phyloP scores from a whole-genome alignment of 2,888 invertebrate genomes.

The Euzophera pinguis region DNA sequence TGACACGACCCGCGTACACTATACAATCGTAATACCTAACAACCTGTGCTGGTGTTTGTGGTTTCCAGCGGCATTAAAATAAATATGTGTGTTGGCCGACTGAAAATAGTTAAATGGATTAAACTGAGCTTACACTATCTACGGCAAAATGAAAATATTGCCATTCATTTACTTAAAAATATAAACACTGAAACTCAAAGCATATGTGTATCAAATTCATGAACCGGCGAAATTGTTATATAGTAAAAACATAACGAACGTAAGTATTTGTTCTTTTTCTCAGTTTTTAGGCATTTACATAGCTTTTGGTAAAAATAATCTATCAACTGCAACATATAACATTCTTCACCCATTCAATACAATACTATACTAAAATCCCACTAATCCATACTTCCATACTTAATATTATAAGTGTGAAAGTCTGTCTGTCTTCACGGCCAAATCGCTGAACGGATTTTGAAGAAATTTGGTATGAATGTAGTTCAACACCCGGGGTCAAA shows the following conservation, averaged over 20 bases:
- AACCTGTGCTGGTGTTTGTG: not conserved
- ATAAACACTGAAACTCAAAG: not conserved
- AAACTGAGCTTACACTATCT: not conserved
- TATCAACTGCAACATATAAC: no score
- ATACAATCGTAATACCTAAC: not conserved
- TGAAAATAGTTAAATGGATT: constrained; percentile 1
- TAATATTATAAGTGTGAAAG: no score
- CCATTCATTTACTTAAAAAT: not conserved
- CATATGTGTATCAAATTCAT: not conserved
- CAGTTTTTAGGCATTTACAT: no score
- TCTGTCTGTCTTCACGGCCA: no score
- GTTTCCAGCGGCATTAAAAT: not conserved
- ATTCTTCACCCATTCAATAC: no score
- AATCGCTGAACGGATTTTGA: no score
- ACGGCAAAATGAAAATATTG: not conserved
- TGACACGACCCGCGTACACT: not conserved
- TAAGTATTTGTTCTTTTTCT: no score
- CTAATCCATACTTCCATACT: no score
- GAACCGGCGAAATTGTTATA: not conserved
- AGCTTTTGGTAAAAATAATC: no score
- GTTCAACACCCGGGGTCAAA: no score
- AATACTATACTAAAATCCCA: no score
- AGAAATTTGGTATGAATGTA: no score
- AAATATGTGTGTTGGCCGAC: not conserved
- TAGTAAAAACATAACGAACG: not conserved